Evolutionary conservation across 2,888 invertebrate genomes (phyloP), one percentile per base, ranked within the genome.

Genomic region (Trypoxylon attenuatum): DNA sequence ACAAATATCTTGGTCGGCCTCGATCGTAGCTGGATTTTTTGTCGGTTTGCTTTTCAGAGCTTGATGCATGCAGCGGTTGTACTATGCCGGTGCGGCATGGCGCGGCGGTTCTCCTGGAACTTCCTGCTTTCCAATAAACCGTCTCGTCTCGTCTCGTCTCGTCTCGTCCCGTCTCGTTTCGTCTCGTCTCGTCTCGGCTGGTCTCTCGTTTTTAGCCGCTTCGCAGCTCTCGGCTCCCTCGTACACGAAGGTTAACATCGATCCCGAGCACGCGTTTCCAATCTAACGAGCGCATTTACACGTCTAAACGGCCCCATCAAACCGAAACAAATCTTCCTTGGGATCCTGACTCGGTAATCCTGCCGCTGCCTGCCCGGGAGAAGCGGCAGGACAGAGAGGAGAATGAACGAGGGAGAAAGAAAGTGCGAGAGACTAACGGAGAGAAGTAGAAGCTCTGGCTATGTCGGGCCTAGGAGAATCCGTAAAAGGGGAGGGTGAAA

Each of bases 261-360:
- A 71, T 69, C 53, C 69, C 27, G 41, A 51, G 59, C 63, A 69
- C 71, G 61, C 74, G 63, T 77, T 78, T 80, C 74, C 81, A 78
- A 84, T 84, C 81, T 84, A 84, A 84, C 82, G 79, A 84, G 81
- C 83, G 80, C 69, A 82, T 83, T 81, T 84, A 84, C 83, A 82
- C 79, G 80, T 81, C 72, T 80, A 83, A 84, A 84, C 78, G 79
- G 77, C 80, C 80, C 82, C 76, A 84, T 84, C 79, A 84, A 84
- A 84, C 80, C 72, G 79, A 81, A 78, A 84, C 82, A 82, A 84
- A 84, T 84, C 83, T 83, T 81, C 67, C 73, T 76, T 60, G 78
- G 73, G 76, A 79, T 79, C 78, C 81, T 70, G 71, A 39, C 53
- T 41, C 70, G 63, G 63, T 71, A 73, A 75, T 76, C 68, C 67